A percentile compares a stretch with the other conserved stretches of the same genome.
Conservation (phyloP, 2,888 invertebrate genomes). For the Cerceris rybyensis region DNA sequence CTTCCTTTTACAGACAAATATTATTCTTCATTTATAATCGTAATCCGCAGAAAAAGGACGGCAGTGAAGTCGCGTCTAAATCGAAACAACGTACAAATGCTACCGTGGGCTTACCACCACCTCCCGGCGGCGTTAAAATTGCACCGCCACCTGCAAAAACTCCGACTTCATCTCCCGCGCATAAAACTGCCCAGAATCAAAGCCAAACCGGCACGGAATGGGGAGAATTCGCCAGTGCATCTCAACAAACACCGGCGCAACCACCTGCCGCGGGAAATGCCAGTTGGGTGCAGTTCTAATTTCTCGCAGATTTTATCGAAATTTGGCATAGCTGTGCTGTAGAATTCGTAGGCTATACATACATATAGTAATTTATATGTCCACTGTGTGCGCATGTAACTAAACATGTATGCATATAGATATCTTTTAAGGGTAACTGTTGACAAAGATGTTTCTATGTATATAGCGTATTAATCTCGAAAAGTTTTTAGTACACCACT, state of each 20-base stretch:
- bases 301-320: conserved; percentile 51
- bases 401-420: conserved; percentile 38
- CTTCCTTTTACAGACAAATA: background rate
- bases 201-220: conserved; percentile 85
- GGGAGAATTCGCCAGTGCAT: conserved; percentile 88
- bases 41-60: conserved; percentile 91
- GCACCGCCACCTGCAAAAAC: conserved; percentile 88
- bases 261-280: conserved; percentile 74
- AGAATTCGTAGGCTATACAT: conserved; percentile 65
- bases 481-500: conserved; percentile 29
- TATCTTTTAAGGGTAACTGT: conserved; percentile 61
- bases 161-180: conserved; percentile 89
- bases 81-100: conserved; percentile 85
- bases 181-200: conserved; percentile 84
- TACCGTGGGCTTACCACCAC: conserved; percentile 89
- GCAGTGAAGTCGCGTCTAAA: conserved; percentile 88
- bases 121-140: conserved; percentile 89
- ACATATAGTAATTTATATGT: conserved; percentile 53
- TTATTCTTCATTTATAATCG: conserved; percentile 15
- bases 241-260: conserved; percentile 71
- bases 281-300: conserved; percentile 82
- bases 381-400: conserved; percentile 25
- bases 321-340: conserved; percentile 62
- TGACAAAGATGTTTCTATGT: conserved; percentile 55
- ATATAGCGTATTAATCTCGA: conserved; percentile 31